Evolutionary conservation across 2,888 invertebrate species (phyloP).

Genomic region (Meiosimyza platycephala): DNA sequence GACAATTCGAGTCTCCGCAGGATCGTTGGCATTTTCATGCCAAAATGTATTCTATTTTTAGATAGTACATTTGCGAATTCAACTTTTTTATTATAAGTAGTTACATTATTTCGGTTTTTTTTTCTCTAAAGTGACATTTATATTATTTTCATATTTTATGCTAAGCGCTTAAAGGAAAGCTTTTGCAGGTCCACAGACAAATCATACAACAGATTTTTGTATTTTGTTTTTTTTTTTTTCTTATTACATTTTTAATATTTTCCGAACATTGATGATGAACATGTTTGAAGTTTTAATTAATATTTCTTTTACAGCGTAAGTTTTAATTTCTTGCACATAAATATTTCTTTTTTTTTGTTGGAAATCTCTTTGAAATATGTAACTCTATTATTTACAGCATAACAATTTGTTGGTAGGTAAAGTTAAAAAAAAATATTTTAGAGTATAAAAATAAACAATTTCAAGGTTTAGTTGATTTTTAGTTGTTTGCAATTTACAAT

Average conservation of each 20-base stretch:
- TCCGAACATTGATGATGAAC: too few relatives aligned
- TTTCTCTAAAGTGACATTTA: conserved; percentile 28
- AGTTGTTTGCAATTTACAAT: too few relatives aligned
- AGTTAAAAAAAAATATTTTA: conserved; percentile 34
- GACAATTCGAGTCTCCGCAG: conserved; percentile 63
- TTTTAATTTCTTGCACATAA: neutral
- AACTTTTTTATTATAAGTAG: conserved; percentile 2
- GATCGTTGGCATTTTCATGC: conserved; percentile 42
- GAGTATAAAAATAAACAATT: conserved; percentile 39
- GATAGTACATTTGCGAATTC: conserved; percentile 16
- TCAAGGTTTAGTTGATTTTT: too few relatives aligned
- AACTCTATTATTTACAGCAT: too few relatives aligned
- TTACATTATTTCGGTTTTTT: conserved; percentile 24
- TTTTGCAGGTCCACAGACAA: conserved; percentile 41
- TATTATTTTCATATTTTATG: neutral
- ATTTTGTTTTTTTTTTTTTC: conserved; percentile 35
- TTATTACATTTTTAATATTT: conserved; percentile 19
- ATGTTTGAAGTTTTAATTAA: too few relatives aligned
- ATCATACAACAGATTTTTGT: conserved; percentile 60
- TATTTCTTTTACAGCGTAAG: too few relatives aligned
- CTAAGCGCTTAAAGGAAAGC: neutral
- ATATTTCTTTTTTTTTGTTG: neutral
- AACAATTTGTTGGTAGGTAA: too few relatives aligned
- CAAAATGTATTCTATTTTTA: conserved; percentile 9
- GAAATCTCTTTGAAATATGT: neutral